Conservation (phyloP, 2,888 invertebrate genomes). For the Eupithecia centaureata region DNA sequence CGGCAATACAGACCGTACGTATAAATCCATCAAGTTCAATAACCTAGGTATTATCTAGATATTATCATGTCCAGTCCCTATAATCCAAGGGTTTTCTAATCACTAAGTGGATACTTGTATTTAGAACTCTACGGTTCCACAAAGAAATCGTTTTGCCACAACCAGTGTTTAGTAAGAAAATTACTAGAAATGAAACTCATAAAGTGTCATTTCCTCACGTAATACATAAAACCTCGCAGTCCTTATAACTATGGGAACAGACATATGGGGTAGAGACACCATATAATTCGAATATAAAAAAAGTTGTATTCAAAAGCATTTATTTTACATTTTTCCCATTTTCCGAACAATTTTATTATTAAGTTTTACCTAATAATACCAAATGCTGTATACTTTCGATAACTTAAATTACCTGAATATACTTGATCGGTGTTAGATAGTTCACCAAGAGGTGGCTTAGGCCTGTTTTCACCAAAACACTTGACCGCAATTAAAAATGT, state of each 20-base stretch:
- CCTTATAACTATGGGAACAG: conserved; percentile 42
- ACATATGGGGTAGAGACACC: conserved; percentile 35
- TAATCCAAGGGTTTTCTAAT: neutral
- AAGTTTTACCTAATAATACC: neutral
- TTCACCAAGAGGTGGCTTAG: neutral
- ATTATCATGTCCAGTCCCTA: neutral
- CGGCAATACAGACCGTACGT: neutral
- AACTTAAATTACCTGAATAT: neutral
- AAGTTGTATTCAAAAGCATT: conserved; percentile 27
- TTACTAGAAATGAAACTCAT: conserved; percentile 12
- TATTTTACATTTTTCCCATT: conserved; percentile 21
- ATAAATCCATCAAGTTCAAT: neutral
- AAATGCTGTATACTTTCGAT: neutral
- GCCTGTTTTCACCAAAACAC: neutral
- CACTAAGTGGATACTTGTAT: neutral
- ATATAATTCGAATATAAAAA: conserved; percentile 20
- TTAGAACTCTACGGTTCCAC: neutral
- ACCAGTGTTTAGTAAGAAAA: conserved; percentile 19
- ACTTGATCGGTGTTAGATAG: neutral
- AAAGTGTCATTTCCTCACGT: conserved; percentile 29
- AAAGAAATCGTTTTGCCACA: neutral
- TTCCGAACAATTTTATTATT: conserved; percentile 17
- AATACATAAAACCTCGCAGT: conserved; percentile 10
- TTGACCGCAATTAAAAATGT: neutral
- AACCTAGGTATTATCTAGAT: neutral